These are phyloP conservation scores for Sebastiscus albofasciatus DNA, from an alignment of 2,797 vertebrate genomes.

Conservation along the genomic window DNA sequence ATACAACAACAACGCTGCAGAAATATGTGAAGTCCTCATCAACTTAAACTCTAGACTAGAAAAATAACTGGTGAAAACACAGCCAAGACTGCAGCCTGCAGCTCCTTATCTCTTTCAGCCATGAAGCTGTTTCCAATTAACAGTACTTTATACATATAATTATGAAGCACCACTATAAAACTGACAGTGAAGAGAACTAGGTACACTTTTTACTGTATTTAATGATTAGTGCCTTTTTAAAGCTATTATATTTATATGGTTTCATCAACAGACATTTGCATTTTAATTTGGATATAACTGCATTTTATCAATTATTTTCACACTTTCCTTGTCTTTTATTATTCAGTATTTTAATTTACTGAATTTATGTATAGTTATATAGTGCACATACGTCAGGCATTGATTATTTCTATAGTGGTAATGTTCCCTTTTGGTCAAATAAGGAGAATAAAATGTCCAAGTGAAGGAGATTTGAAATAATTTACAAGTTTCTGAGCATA, in stretches of 20 bases:
- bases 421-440: constrained; percentile 2
- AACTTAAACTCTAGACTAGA: constrained; percentile 24
- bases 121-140: constrained; percentile 22
- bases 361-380: neutral
- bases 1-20: constrained; percentile 44
- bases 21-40: constrained; percentile 39
- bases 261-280: neutral
- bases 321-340: neutral
- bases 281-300: neutral
- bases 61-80: constrained; percentile 33
- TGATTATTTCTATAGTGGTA: neutral
- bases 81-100: neutral
- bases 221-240: neutral
- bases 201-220: neutral
- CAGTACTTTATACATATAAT: constrained; percentile 23
- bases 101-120: constrained; percentile 28
- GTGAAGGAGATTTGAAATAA: neutral
- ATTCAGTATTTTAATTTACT: neutral
- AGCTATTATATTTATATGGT: neutral
- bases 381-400: neutral
- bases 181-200: constrained; percentile 3
- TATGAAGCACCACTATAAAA: constrained; percentile 1
- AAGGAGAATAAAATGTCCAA: neutral
- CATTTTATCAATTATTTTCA: neutral
- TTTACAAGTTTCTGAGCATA: neutral